These are phyloP conservation scores for Macquaria ambigua DNA, from an alignment of 2,113 vertebrate genomes.

Conservation along the genomic window DNA sequence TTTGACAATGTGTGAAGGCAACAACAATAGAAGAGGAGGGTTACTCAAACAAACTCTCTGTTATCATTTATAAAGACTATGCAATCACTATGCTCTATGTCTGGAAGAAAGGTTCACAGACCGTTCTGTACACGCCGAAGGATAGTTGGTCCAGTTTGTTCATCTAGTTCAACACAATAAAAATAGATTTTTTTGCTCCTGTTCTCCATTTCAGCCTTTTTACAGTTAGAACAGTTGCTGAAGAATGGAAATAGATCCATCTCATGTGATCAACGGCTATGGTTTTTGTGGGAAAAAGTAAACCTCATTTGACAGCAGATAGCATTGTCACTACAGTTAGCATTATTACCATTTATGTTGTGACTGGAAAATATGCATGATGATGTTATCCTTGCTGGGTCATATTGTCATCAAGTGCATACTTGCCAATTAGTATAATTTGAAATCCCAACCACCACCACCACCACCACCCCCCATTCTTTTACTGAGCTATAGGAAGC, in stretches of 20 bases:
- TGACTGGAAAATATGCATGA: slow-evolving; percentile 24
- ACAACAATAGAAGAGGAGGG: neutral
- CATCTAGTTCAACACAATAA: slow-evolving; percentile 16
- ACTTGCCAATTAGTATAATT: neutral
- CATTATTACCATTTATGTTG: slow-evolving; percentile 19
- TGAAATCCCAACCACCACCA: neutral
- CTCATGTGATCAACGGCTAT: neutral
- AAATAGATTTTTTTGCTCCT: neutral
- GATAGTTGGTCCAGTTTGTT: slow-evolving; percentile 28
- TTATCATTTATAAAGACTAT: slow-evolving; percentile 86
- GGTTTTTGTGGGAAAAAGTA: slow-evolving; percentile 12
- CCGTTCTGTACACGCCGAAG: slow-evolving; percentile 66
- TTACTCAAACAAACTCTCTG: neutral
- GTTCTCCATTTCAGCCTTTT: slow-evolving; percentile 20
- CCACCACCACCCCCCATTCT: neutral
- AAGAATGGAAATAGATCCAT: neutral
- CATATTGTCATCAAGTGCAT: slow-evolving; percentile 19
- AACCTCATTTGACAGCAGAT: slow-evolving; percentile 25
- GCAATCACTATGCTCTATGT: slow-evolving; percentile 89
- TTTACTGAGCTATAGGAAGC: neutral
- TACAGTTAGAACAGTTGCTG: neutral
- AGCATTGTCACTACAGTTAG: slow-evolving; percentile 22
- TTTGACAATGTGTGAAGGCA: slow-evolving; percentile 93
- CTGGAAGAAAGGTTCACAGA: slow-evolving; percentile 88
- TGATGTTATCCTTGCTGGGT: slow-evolving; percentile 6